phyloP scores from a whole-genome alignment of 2,888 invertebrate species.

The Odontocolon sp. region DNA sequence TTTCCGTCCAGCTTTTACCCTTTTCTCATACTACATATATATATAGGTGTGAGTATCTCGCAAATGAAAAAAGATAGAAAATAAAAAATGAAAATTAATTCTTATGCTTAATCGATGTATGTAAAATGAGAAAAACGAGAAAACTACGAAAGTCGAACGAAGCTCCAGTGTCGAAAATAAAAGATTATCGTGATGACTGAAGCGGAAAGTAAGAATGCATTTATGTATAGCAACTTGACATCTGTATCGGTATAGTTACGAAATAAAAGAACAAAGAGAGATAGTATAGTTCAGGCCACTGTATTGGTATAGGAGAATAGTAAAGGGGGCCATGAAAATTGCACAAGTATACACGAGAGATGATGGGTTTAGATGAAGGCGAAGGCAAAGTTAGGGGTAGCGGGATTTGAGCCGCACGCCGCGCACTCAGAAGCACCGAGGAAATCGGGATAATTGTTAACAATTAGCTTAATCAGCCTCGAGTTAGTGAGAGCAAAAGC shows the following conservation, averaged over 20 bases:
- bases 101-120: background rate
- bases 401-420: conserved; percentile 71
- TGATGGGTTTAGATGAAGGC: too few species aligned
- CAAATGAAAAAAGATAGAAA: background rate
- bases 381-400: conserved; percentile 64
- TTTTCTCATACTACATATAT: too few species aligned
- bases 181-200: conserved; percentile 71
- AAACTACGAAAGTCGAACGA: conserved; percentile 2
- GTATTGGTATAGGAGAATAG: too few species aligned
- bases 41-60: background rate
- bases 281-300: too few species aligned
- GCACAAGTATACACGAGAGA: too few species aligned
- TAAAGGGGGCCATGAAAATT: too few species aligned
- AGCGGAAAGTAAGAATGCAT: conserved; percentile 73
- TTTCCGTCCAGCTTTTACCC: too few species aligned
- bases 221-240: conserved; percentile 63
- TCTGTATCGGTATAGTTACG: background rate
- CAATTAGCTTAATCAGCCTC: conserved; percentile 80
- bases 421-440: conserved; percentile 72
- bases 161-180: conserved; percentile 38
- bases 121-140: background rate
- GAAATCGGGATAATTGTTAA: conserved; percentile 81
- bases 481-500: conserved; percentile 73
- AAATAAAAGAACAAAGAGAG: too few species aligned
- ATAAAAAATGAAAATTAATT: background rate